phyloP scores from a whole-genome alignment of 2,888 invertebrate genomes.

The Mimachlamys varia region DNA sequence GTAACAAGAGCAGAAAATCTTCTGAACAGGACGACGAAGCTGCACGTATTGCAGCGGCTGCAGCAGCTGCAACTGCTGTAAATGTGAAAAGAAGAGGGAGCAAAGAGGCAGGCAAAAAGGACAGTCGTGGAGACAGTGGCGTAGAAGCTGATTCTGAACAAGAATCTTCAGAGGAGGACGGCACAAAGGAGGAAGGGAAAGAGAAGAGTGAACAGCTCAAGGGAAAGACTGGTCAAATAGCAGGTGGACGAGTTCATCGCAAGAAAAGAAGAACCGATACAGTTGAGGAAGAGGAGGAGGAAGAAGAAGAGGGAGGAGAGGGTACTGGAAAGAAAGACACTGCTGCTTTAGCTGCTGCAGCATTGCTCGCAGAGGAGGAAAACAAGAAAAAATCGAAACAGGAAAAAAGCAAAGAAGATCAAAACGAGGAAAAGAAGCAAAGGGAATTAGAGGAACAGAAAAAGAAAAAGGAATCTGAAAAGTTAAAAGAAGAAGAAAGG shows the following conservation, averaged over 20 bases:
- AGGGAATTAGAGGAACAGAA: conserved; percentile 9
- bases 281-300: conserved; percentile 3
- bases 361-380: neutral
- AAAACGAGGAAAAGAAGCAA: neutral
- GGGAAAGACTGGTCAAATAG: conserved; percentile 28
- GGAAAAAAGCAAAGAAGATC: neutral
- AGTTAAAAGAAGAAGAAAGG: neutral
- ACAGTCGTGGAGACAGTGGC: conserved; percentile 3
- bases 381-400: conserved; percentile 29
- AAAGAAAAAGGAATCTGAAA: conserved; percentile 37
- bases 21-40: conserved; percentile 42
- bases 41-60: conserved; percentile 39
- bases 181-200: conserved; percentile 38
- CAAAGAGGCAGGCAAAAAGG: conserved; percentile 39
- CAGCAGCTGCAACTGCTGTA: conserved; percentile 39
- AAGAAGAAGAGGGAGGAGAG: conserved; percentile 34
- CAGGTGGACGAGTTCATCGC: conserved; percentile 5
- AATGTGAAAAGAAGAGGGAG: conserved; percentile 29
- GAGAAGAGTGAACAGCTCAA: conserved; percentile 3
- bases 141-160: conserved; percentile 36
- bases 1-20: conserved; percentile 45
- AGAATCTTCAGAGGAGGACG: conserved; percentile 42
- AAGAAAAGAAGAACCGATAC: neutral
- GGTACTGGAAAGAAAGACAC: conserved; percentile 43
- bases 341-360: conserved; percentile 23